Percentiles rank a stretch among this genome's conserved stretches.
Evolutionary conservation across 1,140 invertebrate species (phyloP).

Genomic region (Penaeus vannamei): DNA sequence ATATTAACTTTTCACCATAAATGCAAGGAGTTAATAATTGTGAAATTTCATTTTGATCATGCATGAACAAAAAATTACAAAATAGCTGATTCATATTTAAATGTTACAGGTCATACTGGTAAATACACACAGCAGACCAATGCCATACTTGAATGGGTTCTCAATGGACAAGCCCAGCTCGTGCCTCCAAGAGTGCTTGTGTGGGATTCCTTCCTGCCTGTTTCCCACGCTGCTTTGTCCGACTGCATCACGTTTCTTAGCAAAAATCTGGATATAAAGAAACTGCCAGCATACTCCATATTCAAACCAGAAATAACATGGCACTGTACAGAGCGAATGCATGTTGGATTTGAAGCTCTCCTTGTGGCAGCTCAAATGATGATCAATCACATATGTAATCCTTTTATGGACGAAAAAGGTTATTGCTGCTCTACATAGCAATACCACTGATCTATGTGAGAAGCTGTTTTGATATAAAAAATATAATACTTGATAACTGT

Average conservation of each 20-base stretch:
- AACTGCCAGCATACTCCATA: not conserved
- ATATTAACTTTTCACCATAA: not conserved
- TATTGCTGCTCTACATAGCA: slow-evolving; percentile 40
- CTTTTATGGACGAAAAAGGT: slow-evolving; percentile 20
- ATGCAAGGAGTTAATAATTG: not conserved
- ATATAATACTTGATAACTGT: too few relatives aligned
- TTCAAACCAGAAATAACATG: slow-evolving; percentile 16
- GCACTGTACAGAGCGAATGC: slow-evolving; percentile 47
- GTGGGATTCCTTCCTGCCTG: slow-evolving; percentile 59
- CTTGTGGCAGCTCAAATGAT: slow-evolving; percentile 57
- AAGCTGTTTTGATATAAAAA: too few relatives aligned
- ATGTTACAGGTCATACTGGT: not conserved
- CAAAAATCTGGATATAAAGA: not conserved
- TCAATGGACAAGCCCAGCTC: slow-evolving; percentile 36
- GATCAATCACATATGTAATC: slow-evolving; percentile 47
- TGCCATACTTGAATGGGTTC: slow-evolving; percentile 42
- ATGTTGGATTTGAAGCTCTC: slow-evolving; percentile 44
- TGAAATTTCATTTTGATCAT: not conserved
- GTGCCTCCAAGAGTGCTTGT: slow-evolving; percentile 22
- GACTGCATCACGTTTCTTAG: slow-evolving; percentile 40
- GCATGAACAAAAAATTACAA: too few relatives aligned
- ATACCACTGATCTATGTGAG: too few relatives aligned
- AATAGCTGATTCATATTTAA: not conserved
- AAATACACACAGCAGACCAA: slow-evolving; percentile 41
- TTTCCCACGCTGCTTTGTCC: not conserved